phyloP scores from a whole-genome alignment of 2,113 vertebrate genomes.

The Pelecanus crispus region DNA sequence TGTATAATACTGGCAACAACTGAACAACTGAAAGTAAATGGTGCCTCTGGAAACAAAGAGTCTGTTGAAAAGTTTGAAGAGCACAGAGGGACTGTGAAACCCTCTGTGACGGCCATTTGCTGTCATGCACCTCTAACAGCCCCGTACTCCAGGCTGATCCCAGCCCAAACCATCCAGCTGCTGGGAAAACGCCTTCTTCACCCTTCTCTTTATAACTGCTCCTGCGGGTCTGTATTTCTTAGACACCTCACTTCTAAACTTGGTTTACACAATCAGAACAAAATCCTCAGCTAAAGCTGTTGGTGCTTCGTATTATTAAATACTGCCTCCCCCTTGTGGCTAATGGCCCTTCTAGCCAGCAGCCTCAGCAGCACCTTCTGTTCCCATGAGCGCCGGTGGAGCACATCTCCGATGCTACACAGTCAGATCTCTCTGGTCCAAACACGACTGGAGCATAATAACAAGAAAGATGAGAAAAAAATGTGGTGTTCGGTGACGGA shows the following conservation, averaged over 20 bases:
- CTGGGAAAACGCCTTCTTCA: not conserved
- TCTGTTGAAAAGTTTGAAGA: not conserved
- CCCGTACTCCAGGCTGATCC: not conserved
- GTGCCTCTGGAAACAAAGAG: not conserved
- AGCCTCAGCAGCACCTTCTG: rapidly evolving
- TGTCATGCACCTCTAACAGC: not conserved
- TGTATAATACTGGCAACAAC: not conserved
- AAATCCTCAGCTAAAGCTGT: not conserved
- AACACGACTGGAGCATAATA: rapidly evolving
- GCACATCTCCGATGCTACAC: rapidly evolving
- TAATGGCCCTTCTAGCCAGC: not conserved
- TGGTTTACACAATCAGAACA: rapidly evolving
- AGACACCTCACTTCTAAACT: not conserved
- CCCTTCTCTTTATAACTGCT: not conserved
- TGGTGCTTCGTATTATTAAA: rapidly evolving
- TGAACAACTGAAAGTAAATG: not conserved
- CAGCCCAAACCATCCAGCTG: not conserved
- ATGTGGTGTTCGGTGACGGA: rapidly evolving
- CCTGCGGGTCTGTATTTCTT: not conserved
- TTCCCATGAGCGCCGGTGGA: not conserved
- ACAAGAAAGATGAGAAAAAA: not conserved
- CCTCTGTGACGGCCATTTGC: rapidly evolving
- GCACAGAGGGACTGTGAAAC: not conserved
- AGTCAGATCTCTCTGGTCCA: not conserved
- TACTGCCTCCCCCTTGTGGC: not conserved